Percentiles rank a stretch among this genome's conserved stretches.
These are phyloP conservation scores for Argyrosomus japonicus DNA, from an alignment of 2,113 vertebrate genomes.

Conservation along the genomic window DNA sequence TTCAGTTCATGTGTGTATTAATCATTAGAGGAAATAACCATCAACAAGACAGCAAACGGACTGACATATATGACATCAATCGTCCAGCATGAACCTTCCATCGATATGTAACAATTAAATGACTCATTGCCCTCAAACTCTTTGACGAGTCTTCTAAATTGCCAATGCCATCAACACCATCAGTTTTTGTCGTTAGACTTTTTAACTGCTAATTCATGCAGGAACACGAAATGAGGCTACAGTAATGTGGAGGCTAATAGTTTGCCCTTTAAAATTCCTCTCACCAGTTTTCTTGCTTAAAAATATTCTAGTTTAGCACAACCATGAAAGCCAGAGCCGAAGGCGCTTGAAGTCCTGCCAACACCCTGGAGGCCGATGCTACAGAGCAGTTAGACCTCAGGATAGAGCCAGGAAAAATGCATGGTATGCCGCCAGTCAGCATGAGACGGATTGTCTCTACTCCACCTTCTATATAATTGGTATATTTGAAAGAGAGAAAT, in stretches of 20 bases:
- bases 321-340: slow-evolving; percentile 23
- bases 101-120: slow-evolving; percentile 28
- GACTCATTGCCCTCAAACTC: slow-evolving; percentile 26
- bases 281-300: background rate
- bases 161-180: background rate
- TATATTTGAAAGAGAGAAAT: slow-evolving; percentile 54
- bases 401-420: slow-evolving; percentile 29
- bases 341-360: slow-evolving; percentile 57
- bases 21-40: slow-evolving; percentile 2
- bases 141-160: background rate
- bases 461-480: slow-evolving; percentile 51
- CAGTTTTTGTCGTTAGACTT: background rate
- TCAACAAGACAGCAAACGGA: slow-evolving; percentile 14
- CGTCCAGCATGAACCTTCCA: background rate
- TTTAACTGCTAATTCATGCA: background rate
- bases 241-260: background rate
- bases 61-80: slow-evolving; percentile 6
- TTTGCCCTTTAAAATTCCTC: background rate
- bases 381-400: slow-evolving; percentile 28
- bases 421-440: slow-evolving; percentile 26
- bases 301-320: slow-evolving; percentile 33
- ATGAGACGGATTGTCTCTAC: slow-evolving; percentile 23
- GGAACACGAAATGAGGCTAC: background rate
- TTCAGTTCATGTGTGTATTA: background rate
- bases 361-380: slow-evolving; percentile 7